Base-by-base conservation (phyloP, 2,113 vertebrate genomes). In the Coregonus clupeaformis region DNA sequence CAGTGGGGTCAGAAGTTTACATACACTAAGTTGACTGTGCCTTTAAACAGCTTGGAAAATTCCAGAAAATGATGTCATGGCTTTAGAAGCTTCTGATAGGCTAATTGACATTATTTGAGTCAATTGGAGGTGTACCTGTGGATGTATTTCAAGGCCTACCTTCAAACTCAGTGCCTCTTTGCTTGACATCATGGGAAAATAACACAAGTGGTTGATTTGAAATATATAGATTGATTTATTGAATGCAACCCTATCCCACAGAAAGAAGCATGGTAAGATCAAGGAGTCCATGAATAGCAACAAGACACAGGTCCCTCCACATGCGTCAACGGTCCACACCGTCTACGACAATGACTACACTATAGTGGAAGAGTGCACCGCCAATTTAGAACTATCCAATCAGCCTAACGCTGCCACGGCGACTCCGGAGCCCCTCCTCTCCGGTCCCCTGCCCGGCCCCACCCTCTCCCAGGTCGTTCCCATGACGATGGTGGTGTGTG, bases 331-430 rank as follows among this genome's bases (percentile, higher is more conserved):
- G 16, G 11, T 70, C 27, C 47, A n/a, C 27, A 69, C 82, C 57
- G 45, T 76, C 77, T 68, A 57, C 6, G 90, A 91, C 73, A 92
- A 94, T 1, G 89, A 94, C 18, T 97, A 96, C 83, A 95, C 96
- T 2, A 71, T 91, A 13, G 91, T 97, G 75, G 93, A 95, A 1
- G 91, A 94, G 29, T 87, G 80, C 67, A 84, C 86, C 77, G 71
- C 83, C 20, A 78, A 89, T 80, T 80, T 91, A 80, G 86, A 80
- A 49, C 82, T 71, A 68, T 86, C 80, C 73, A 87, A 68, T 29
- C 90, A 89, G 24, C 78, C 85, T 69, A 80, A 82, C 32, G 49
- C 76, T 16, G 68, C 71, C 1, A 0, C 5, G 4, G 12, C 49
- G 49, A 52, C 14, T n/a, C 6, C 71, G 1, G n/a, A 1, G 62